These are phyloP conservation scores for Pangasius djambal DNA, from an alignment of 2,797 vertebrate species.

Conservation along the genomic window DNA sequence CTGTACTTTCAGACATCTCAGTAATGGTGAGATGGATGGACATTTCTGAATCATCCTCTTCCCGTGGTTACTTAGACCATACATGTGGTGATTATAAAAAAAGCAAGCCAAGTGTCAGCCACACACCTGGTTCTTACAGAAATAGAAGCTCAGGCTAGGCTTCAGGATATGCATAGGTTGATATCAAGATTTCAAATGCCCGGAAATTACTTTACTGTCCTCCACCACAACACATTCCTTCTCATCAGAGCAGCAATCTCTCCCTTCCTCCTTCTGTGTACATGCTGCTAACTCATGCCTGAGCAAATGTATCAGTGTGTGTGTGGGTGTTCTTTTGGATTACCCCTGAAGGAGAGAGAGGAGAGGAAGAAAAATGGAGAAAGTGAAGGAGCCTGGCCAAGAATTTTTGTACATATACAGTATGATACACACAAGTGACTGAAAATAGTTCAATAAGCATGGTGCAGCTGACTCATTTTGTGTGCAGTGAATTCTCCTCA, in stretches of 20 bases:
- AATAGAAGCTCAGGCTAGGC: constrained; percentile 30
- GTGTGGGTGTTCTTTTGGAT: constrained; percentile 69
- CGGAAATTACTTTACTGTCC: constrained; percentile 51
- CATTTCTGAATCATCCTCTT: constrained; percentile 29
- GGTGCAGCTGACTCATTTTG: constrained; percentile 73
- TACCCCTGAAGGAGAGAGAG: constrained; percentile 65
- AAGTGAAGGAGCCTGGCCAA: constrained; percentile 44
- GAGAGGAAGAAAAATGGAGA: constrained; percentile 68
- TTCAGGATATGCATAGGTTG: constrained; percentile 36
- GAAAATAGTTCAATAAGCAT: constrained; percentile 79
- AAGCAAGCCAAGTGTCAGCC: not conserved
- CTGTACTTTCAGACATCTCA: not conserved
- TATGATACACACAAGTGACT: constrained; percentile 57
- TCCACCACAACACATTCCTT: constrained; percentile 49
- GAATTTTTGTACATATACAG: constrained; percentile 47
- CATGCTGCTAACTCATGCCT: constrained; percentile 53
- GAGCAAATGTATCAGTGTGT: constrained; percentile 54
- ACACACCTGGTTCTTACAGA: constrained; percentile 19
- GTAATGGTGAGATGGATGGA: not conserved
- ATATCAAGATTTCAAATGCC: constrained; percentile 49
- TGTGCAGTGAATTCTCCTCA: constrained; percentile 59
- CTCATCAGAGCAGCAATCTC: constrained; percentile 52
- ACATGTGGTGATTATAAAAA: not conserved
- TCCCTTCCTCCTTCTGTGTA: constrained; percentile 42
- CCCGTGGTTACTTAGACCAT: not conserved